Conservation (phyloP, 2,113 vertebrate species). For the Symphodus melops region DNA sequence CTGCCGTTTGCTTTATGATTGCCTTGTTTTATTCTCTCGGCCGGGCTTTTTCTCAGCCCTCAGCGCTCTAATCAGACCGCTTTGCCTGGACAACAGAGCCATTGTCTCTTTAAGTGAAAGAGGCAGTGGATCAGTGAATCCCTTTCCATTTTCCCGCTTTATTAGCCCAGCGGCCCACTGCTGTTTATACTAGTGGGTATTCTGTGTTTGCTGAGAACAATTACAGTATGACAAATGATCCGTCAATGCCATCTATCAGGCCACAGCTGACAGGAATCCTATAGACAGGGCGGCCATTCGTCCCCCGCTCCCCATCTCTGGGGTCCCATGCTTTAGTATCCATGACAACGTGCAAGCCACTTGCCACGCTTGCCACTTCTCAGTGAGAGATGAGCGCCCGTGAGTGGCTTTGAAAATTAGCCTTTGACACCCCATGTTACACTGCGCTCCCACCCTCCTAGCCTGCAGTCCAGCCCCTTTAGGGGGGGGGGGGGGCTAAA, state of each 20-base stretch:
- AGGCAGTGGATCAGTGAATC: conserved; percentile 91
- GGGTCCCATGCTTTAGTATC: conserved; percentile 94
- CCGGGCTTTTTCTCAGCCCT: conserved; percentile 68
- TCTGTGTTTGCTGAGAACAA: conserved; percentile 98
- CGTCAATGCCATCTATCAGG: conserved; percentile 99
- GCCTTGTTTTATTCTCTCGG: conserved; percentile 79
- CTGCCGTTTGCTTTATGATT: conserved; percentile 84
- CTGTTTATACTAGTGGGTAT: conserved; percentile 99
- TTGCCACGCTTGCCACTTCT: conserved; percentile 84
- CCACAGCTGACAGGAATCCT: conserved; percentile 97
- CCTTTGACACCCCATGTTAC: conserved; percentile 78
- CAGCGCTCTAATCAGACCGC: conserved; percentile 77
- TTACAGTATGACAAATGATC: conserved; percentile 99
- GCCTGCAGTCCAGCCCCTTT: conserved; percentile 51
- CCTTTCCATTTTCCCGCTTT: conserved; percentile 93
- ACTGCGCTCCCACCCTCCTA: conserved; percentile 52
- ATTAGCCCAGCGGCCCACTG: conserved; percentile 93
- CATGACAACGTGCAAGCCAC: conserved; percentile 94
- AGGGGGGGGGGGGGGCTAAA: conserved; percentile 14
- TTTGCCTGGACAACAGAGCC: conserved; percentile 75
- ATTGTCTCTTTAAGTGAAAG: conserved; percentile 91
- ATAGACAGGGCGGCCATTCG: conserved; percentile 96
- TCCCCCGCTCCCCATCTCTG: conserved; percentile 90
- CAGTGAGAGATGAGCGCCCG: conserved; percentile 85
- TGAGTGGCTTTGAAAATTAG: conserved; percentile 85